Base-by-base conservation (phyloP, 2,888 invertebrate genomes). In the Hydrotaea cyrtoneurina region DNA sequence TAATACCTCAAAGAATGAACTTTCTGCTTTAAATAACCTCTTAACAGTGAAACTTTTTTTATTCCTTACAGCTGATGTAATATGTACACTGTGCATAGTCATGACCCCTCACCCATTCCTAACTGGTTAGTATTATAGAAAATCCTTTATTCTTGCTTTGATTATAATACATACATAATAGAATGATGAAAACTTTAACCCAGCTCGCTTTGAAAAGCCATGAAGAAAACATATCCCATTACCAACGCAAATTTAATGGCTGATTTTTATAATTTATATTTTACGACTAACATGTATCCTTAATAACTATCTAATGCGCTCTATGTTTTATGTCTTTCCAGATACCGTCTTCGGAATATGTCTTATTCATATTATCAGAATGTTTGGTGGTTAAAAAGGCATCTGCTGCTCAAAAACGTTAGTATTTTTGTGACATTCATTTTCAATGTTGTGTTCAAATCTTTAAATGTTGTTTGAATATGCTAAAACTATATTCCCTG, bases 141-240 rank as follows among this genome's bases (percentile, higher is more conserved):
- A 21, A 21, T 7, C 21, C 7, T 55, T 21, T 31, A 53, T 8
- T 11, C 5, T 4, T 53, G 4, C 10, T 55, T 17, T 5, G 15
- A n/a, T 53, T 26, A 57, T 7, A 19, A 26, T 15, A 2, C 36
- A 59, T 26, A 39, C 15, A n/a, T 11, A 10, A 39, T 71, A 53
- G 85, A 77, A 87, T 88, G 88, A 88, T 80, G 86, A 86, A 77
- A 72, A 78, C 66, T 53, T 66, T 86, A 83, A 89, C 88, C 88
- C 89, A 89, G 88, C 89, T 89, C 88, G 88, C 89, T 89, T 88
- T 80, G 89, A 89, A 72, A 46, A 43, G 69, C 85, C 79, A 82
- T 89, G 89, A 89, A 88, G 89, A 89, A 72, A 89, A 88, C 83
- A 87, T 86, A 88, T 88, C 87, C 86, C 72, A 46, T 50, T 78